Evolutionary conservation across 2,113 vertebrate genomes (phyloP).

Genomic region (Coracopsis vasa): DNA sequence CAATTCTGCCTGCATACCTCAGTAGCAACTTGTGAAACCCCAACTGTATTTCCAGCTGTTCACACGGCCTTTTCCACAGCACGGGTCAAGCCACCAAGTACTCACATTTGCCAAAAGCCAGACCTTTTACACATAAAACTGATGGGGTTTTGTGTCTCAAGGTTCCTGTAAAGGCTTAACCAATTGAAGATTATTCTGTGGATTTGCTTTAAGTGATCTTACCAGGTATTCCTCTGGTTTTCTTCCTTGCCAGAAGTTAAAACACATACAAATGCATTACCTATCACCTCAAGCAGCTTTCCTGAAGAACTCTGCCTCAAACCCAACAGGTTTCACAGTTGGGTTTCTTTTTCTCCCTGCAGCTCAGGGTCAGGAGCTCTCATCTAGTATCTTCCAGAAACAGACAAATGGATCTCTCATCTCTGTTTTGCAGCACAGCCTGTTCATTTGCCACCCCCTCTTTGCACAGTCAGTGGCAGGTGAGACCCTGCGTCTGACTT

Average conservation of each 20-base stretch:
- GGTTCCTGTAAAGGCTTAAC: neutral
- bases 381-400: neutral
- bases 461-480: neutral
- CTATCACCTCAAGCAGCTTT: neutral
- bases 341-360: neutral
- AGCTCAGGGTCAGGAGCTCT: neutral
- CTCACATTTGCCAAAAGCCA: neutral
- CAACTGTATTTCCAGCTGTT: neutral
- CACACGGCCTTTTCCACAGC: neutral
- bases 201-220: neutral
- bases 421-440: neutral
- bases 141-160: neutral
- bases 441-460: neutral
- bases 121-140: neutral
- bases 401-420: neutral
- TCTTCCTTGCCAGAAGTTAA: neutral
- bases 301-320: neutral
- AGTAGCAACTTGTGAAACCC: neutral
- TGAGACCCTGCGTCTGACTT: rapidly evolving
- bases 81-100: neutral
- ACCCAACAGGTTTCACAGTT: neutral
- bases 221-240: neutral
- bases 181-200: neutral
- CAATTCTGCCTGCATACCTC: neutral
- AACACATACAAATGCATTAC: neutral